A percentile compares a stretch with the other conserved stretches of the same genome.
Conservation (phyloP, 2,888 invertebrate species). For the Criorhina ranunculi region DNA sequence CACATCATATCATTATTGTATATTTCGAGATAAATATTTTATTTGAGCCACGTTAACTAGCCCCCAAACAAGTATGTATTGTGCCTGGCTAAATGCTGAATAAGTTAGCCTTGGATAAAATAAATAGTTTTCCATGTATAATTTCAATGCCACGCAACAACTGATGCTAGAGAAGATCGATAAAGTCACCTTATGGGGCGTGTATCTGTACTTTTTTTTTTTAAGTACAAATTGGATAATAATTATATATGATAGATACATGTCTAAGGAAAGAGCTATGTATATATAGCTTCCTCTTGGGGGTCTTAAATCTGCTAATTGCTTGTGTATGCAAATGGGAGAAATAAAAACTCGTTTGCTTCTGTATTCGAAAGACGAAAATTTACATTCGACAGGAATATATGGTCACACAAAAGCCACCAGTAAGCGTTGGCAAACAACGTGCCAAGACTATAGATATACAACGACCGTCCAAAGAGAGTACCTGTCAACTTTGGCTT, state of each 20-base stretch:
- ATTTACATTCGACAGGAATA: constrained; percentile 45
- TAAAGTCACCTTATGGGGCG: neutral
- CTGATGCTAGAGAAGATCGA: constrained; percentile 32
- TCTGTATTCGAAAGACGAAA: constrained; percentile 35
- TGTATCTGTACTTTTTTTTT: neutral
- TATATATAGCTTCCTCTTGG: neutral
- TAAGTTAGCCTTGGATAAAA: constrained; percentile 27
- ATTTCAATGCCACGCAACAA: constrained; percentile 64
- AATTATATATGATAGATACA: constrained; percentile 1
- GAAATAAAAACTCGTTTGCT: constrained; percentile 8
- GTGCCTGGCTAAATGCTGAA: constrained; percentile 4
- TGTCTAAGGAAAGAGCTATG: constrained; percentile 4
- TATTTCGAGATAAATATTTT: constrained; percentile 55
- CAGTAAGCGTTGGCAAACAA: constrained; percentile 23
- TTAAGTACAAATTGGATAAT: too few relatives aligned
- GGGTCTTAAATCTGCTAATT: constrained; percentile 31
- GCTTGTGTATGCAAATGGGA: constrained; percentile 23
- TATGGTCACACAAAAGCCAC: constrained; percentile 14
- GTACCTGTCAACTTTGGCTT: constrained; percentile 33
- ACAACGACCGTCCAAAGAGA: constrained; percentile 1
- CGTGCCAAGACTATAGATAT: constrained; percentile 44
- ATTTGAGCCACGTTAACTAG: constrained; percentile 61
- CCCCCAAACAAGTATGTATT: constrained; percentile 27
- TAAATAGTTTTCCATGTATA: constrained; percentile 8
- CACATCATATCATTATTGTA: constrained; percentile 51